Evolutionary conservation across 1,140 invertebrate species (phyloP).

Genomic region (Brachionus rotundiformis): DNA sequence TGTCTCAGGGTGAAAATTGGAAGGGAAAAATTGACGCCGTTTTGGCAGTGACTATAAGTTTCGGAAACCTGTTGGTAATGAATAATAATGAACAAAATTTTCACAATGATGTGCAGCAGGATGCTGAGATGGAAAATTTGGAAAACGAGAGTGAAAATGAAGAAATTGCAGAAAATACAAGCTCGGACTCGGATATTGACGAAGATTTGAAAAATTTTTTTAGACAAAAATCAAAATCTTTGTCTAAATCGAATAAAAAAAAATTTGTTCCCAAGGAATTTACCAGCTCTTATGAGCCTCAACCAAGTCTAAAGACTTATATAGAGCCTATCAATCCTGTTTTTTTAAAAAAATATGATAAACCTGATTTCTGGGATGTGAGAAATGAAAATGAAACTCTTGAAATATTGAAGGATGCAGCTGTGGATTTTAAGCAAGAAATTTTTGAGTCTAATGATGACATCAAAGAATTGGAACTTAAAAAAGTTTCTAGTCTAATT

Average conservation of each 20-base stretch:
- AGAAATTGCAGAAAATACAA: background rate
- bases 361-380: constrained; percentile 3
- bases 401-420: constrained; percentile 10
- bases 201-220: constrained; percentile 38
- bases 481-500: background rate
- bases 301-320: constrained; percentile 1
- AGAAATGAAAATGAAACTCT: background rate
- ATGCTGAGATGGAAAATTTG: background rate
- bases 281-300: constrained; percentile 1
- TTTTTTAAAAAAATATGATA: constrained; percentile 41
- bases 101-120: background rate
- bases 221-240: background rate
- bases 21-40: background rate
- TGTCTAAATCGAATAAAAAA: background rate
- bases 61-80: background rate
- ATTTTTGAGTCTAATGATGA: background rate
- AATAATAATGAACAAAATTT: background rate
- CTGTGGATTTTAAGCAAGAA: background rate
- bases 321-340: background rate
- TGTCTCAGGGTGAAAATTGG: constrained; percentile 51
- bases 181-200: background rate
- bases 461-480: background rate
- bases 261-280: background rate
- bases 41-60: background rate
- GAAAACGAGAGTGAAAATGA: background rate